phyloP scores from a whole-genome alignment of 2,113 vertebrate genomes.

The Ictidomys tridecemlineatus region DNA sequence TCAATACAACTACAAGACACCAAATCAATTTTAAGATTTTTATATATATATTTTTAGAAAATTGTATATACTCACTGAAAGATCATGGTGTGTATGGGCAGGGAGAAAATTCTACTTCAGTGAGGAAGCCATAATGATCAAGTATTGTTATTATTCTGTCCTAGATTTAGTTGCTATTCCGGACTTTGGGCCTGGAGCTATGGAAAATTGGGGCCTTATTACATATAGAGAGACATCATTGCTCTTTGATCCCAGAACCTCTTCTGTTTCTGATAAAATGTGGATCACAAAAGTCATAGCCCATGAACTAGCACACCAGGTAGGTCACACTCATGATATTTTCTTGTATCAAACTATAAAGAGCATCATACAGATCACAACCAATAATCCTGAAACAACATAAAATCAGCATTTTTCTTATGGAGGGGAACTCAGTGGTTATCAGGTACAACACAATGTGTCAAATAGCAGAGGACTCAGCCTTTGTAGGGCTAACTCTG shows the following conservation, averaged over 20 bases:
- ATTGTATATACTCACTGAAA: neutral
- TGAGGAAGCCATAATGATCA: neutral
- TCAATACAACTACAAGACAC: neutral
- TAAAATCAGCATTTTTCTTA: neutral
- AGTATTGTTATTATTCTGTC: neutral
- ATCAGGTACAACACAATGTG: neutral
- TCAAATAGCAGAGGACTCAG: neutral
- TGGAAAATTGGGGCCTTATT: constrained; percentile 91
- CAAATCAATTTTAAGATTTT: neutral
- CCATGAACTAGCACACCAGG: constrained; percentile 92
- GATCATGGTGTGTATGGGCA: neutral
- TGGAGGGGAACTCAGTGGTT: neutral
- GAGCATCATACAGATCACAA: neutral
- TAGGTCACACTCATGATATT: neutral
- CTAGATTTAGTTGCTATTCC: constrained; percentile 89
- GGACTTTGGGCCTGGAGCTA: constrained; percentile 87
- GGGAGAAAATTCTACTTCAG: neutral
- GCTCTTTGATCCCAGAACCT: constrained; percentile 86
- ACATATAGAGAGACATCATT: constrained; percentile 88
- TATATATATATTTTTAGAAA: constrained; percentile 3
- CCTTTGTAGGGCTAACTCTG: neutral
- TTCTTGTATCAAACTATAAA: neutral
- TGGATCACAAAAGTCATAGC: constrained; percentile 87
- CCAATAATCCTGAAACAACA: neutral
- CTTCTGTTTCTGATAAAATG: constrained; percentile 89